phyloP scores from a whole-genome alignment of 2,797 vertebrate species.

The Epinephelus malabaricus region DNA sequence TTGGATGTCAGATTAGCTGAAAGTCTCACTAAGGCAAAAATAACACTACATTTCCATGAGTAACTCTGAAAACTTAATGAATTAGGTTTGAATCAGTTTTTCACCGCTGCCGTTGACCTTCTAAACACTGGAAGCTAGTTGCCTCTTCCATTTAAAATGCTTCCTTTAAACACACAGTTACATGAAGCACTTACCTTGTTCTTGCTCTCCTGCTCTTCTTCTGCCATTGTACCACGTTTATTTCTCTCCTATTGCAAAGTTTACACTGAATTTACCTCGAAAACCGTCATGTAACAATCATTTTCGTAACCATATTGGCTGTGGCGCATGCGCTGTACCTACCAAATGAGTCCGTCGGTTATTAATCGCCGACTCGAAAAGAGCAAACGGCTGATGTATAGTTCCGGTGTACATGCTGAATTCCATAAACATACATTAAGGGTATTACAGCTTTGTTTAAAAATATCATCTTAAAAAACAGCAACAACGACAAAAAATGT shows the following conservation, averaged over 20 bases:
- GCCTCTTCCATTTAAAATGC: neutral
- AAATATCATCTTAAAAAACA: neutral
- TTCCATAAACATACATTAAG: too few species aligned
- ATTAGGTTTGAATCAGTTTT: neutral
- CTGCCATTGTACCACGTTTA: constrained; percentile 42
- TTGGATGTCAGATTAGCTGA: too few species aligned
- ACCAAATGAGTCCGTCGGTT: constrained; percentile 15
- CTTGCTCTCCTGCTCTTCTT: constrained; percentile 44
- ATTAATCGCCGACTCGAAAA: constrained; percentile 17
- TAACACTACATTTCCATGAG: too few species aligned
- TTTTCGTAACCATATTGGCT: neutral
- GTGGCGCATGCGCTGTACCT: constrained; percentile 10
- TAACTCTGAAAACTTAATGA: too few species aligned
- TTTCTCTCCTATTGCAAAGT: accelerated
- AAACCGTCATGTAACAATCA: neutral
- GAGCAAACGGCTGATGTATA: neutral
- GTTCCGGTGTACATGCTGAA: constrained; percentile 10
- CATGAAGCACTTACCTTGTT: constrained; percentile 49
- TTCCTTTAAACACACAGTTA: accelerated
- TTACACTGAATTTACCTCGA: accelerated
- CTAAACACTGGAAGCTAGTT: neutral
- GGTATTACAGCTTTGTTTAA: neutral
- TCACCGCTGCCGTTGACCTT: constrained; percentile 52
- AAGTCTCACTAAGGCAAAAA: too few species aligned
- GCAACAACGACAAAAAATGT: too few species aligned